A percentile compares a stretch with the other conserved stretches of the same genome.
Conservation (phyloP, 2,888 invertebrate genomes). For the Lasioglossum calceatum region DNA sequence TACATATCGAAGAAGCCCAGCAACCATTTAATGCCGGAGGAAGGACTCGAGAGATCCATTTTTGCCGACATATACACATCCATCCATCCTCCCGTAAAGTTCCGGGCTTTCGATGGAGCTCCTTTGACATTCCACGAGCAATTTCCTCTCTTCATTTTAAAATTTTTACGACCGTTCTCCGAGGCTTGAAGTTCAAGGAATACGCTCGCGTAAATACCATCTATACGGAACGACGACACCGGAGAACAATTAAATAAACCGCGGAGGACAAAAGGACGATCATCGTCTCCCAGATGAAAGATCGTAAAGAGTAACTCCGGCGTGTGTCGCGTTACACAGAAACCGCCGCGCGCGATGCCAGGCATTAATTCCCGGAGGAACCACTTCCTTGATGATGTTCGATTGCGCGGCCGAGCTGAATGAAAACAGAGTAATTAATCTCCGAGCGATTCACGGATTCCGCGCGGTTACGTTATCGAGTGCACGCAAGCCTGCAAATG, state of each 20-base stretch:
- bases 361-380: neutral
- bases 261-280: conserved; percentile 1
- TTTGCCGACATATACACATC: neutral
- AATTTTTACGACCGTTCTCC: conserved; percentile 1
- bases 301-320: neutral
- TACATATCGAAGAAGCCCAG: neutral
- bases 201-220: neutral
- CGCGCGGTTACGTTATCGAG: conserved; percentile 1
- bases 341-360: neutral
- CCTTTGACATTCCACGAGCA: neutral
- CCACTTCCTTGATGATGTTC: conserved; percentile 3
- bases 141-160: neutral
- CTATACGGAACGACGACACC: neutral
- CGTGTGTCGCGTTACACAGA: neutral
- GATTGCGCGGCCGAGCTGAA: conserved; percentile 13
- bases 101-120: neutral
- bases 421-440: conserved; percentile 44
- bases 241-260: neutral
- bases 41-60: conserved; percentile 6
- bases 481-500: neutral
- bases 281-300: neutral
- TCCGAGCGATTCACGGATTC: neutral
- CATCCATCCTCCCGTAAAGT: neutral
- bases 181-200: conserved; percentile 1
- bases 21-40: neutral